A percentile compares a stretch with the other conserved stretches of the same genome.
phyloP scores from a whole-genome alignment of 2,113 vertebrate genomes.

The Coracopsis vasa region DNA sequence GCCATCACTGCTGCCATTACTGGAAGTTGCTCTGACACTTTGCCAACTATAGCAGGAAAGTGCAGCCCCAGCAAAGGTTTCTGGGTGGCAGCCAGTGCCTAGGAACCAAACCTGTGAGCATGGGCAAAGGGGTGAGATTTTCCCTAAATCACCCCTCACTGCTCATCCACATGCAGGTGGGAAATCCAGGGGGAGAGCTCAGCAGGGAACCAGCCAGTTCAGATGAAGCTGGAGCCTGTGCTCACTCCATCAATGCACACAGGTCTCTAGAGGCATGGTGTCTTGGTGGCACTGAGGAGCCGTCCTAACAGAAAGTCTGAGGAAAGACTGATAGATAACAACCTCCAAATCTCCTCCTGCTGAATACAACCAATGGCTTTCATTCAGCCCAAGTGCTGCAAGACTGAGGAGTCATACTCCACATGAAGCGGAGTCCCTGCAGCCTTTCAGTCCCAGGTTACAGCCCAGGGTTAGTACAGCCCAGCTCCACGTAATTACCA shows the following conservation, averaged over 20 bases:
- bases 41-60: not conserved
- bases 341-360: not conserved
- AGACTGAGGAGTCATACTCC: accelerated
- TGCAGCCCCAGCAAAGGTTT: not conserved
- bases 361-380: not conserved
- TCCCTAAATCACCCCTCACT: not conserved
- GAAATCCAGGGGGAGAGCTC: not conserved
- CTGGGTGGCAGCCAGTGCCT: not conserved
- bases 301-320: not conserved
- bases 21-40: not conserved
- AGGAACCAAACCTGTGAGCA: not conserved
- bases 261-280: not conserved
- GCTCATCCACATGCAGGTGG: not conserved
- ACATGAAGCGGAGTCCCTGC: not conserved
- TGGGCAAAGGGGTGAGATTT: not conserved
- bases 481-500: not conserved
- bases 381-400: not conserved
- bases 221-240: not conserved
- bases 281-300: not conserved
- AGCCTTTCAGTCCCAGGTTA: not conserved
- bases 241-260: not conserved
- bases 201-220: not conserved
- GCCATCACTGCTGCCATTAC: not conserved
- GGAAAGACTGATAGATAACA: not conserved
- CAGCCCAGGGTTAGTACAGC: not conserved